Conservation (phyloP, 2,113 vertebrate genomes). For the Python bivittatus region DNA sequence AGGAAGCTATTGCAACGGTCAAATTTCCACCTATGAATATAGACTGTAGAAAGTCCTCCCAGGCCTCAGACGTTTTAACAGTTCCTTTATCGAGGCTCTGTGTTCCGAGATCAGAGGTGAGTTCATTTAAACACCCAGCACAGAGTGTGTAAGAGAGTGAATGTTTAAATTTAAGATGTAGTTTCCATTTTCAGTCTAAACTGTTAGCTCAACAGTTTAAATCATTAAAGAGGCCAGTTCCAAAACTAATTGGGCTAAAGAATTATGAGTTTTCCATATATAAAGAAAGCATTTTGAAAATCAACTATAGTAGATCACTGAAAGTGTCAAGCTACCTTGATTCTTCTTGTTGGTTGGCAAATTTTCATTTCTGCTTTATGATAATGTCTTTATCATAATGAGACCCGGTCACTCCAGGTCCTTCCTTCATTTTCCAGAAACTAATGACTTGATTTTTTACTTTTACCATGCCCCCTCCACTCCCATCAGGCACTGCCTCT, state of each 20-base stretch:
- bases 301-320: conserved; percentile 31
- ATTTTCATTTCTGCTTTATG: conserved; percentile 47
- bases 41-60: conserved; percentile 90
- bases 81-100: conserved; percentile 95
- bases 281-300: conserved; percentile 11
- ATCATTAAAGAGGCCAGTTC: neutral
- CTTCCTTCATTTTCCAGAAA: conserved; percentile 76
- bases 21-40: conserved; percentile 85
- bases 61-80: conserved; percentile 92
- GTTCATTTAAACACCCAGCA: conserved; percentile 52
- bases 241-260: conserved; percentile 15
- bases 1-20: conserved; percentile 97
- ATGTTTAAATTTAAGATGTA: conserved; percentile 2
- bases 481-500: conserved; percentile 90
- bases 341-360: conserved; percentile 20
- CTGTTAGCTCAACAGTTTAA: neutral
- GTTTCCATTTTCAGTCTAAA: conserved; percentile 3
- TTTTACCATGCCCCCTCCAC: conserved; percentile 68
- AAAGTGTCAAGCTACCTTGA: conserved; percentile 31
- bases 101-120: conserved; percentile 96
- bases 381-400: conserved; percentile 27
- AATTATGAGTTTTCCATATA: conserved; percentile 2
- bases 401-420: conserved; percentile 70
- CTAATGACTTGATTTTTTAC: conserved; percentile 78
- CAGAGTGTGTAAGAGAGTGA: conserved; percentile 22